phyloP scores from a whole-genome alignment of 2,113 vertebrate genomes.

The Esox niger region DNA sequence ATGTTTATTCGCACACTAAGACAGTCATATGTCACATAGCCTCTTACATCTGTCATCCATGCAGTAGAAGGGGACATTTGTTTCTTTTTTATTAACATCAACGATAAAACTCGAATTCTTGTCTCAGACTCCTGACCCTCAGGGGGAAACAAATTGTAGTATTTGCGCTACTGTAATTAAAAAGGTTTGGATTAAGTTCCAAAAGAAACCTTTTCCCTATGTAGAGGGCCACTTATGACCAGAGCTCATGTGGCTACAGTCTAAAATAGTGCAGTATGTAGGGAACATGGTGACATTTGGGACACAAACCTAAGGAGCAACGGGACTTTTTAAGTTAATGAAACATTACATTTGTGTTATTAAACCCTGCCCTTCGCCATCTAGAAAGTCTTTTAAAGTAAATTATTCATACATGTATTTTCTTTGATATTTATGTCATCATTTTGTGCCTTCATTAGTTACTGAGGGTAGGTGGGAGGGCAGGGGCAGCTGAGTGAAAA shows the following conservation, averaged over 20 bases:
- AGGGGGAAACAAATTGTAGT: conserved; percentile 26
- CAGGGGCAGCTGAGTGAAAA: conserved; percentile 60
- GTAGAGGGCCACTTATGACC: too few relatives aligned
- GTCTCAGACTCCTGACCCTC: conserved; percentile 48
- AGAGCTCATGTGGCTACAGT: too few relatives aligned
- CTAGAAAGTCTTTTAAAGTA: conserved; percentile 67
- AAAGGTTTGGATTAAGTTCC: conserved; percentile 31
- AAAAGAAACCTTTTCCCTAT: too few relatives aligned
- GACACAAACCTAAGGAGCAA: conserved; percentile 19
- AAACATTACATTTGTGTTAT: conserved; percentile 49
- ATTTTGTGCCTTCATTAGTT: conserved; percentile 75
- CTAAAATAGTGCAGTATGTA: too few relatives aligned
- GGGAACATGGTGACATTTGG: too few relatives aligned
- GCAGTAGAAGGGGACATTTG: conserved; percentile 31
- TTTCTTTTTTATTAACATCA: conserved; percentile 60
- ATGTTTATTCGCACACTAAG: conserved; percentile 44
- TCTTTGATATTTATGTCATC: conserved; percentile 68
- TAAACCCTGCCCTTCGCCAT: conserved; percentile 51
- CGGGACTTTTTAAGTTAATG: conserved; percentile 48
- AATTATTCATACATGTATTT: conserved; percentile 67
- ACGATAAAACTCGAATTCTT: conserved; percentile 49
- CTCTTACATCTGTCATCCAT: conserved; percentile 44
- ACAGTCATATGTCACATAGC: conserved; percentile 49
- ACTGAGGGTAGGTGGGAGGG: conserved; percentile 48
- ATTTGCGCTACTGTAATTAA: conserved; percentile 33